These are phyloP conservation scores for Cirrhinus mrigala DNA, from an alignment of 2,797 vertebrate species.

Conservation along the genomic window DNA sequence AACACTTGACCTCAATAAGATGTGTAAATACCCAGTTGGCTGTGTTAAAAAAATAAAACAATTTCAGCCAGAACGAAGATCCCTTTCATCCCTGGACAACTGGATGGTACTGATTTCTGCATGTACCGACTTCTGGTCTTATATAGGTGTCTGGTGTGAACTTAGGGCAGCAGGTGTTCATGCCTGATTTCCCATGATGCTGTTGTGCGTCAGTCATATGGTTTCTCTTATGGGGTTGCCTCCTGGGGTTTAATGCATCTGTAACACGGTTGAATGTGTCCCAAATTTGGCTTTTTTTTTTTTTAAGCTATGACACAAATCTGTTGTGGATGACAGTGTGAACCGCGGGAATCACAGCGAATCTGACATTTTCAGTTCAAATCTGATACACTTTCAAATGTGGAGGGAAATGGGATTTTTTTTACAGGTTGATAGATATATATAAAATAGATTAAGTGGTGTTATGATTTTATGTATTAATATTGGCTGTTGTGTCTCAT, in stretches of 20 bases:
- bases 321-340: neutral
- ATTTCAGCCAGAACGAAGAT: slow-evolving; percentile 30
- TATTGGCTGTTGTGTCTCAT: neutral
- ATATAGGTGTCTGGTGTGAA: neutral
- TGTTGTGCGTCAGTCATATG: neutral
- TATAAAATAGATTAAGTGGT: neutral
- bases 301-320: neutral
- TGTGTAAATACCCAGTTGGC: slow-evolving; percentile 54
- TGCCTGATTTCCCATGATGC: neutral
- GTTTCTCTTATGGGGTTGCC: neutral
- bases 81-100: slow-evolving; percentile 29
- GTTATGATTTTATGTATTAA: neutral
- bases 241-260: neutral
- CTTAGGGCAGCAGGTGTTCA: neutral
- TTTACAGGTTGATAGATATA: neutral
- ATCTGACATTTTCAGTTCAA: slow-evolving; percentile 15
- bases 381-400: neutral
- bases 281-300: neutral
- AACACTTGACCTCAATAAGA: slow-evolving; percentile 59
- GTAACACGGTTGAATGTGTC: neutral
- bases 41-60: neutral
- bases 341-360: neutral
- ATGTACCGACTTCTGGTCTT: neutral
- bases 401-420: neutral
- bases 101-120: slow-evolving; percentile 2